Percentiles rank a stretch among this genome's conserved stretches.
These are phyloP conservation scores for Eupsittula cactorum DNA, from an alignment of 2,113 vertebrate genomes.

Conservation along the genomic window DNA sequence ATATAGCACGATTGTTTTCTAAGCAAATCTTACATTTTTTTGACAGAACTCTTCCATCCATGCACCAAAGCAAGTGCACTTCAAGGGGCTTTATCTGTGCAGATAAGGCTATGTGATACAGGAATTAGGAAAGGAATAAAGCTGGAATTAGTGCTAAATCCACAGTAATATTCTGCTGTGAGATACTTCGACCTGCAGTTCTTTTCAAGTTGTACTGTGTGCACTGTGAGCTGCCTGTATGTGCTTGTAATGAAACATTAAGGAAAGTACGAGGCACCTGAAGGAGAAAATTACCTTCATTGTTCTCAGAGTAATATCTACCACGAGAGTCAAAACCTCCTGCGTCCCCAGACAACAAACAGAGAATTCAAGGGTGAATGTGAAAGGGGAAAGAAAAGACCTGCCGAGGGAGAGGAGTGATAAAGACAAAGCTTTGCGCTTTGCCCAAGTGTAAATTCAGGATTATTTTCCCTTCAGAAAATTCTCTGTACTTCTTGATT, in stretches of 20 bases:
- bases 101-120: conserved; percentile 63
- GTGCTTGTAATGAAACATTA: conserved; percentile 48
- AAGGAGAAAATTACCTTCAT: conserved; percentile 42
- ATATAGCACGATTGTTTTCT: conserved; percentile 38
- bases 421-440: conserved; percentile 19
- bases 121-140: conserved; percentile 67
- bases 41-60: conserved; percentile 23
- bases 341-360: not conserved
- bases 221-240: not conserved
- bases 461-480: conserved; percentile 9
- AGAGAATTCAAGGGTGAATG: conserved; percentile 10
- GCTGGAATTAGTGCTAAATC: conserved; percentile 71
- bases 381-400: not conserved
- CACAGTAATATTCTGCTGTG: conserved; percentile 69
- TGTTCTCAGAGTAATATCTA: not conserved
- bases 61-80: conserved; percentile 50
- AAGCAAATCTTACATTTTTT: conserved; percentile 42
- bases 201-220: conserved; percentile 41
- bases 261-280: conserved; percentile 1
- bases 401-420: not conserved
- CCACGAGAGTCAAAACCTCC: not conserved
- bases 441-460: not conserved
- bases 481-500: not conserved
- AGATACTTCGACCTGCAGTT: conserved; percentile 33
- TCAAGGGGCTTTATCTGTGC: conserved; percentile 51